Conservation (phyloP, 37 sponge, comb jelly and placozoan genomes). For the Axinella damicornis region DNA sequence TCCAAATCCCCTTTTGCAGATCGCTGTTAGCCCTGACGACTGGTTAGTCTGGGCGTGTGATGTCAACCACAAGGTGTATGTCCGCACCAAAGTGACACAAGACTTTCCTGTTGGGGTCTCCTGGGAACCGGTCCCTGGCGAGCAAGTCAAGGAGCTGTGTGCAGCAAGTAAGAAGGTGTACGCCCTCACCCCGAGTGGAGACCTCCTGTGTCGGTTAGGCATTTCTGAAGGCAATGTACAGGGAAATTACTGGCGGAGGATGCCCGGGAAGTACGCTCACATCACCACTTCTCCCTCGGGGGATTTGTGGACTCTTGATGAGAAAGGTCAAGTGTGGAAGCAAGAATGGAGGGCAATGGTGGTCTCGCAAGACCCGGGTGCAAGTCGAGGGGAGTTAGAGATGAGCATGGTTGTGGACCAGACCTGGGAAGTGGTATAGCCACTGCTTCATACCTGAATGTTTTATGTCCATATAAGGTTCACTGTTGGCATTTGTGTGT, state of each 20-base stretch:
- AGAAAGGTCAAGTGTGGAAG: slow-evolving; percentile 57
- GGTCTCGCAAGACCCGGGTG: slow-evolving; percentile 14
- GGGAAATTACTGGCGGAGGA: slow-evolving; percentile 84
- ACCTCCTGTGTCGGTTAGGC: slow-evolving; percentile 79
- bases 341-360: slow-evolving; percentile 42
- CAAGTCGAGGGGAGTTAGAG: background rate
- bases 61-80: slow-evolving; percentile 67
- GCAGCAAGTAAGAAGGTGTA: slow-evolving; percentile 62
- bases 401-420: background rate
- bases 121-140: slow-evolving; percentile 82
- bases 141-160: slow-evolving; percentile 61
- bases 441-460: no score
- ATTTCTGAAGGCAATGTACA: slow-evolving; percentile 65
- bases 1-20: slow-evolving; percentile 43
- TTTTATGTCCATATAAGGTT: background rate
- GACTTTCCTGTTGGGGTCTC: slow-evolving; percentile 82
- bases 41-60: slow-evolving; percentile 90
- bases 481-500: no score
- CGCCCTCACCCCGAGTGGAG: slow-evolving; percentile 67
- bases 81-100: slow-evolving; percentile 71
- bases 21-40: slow-evolving; percentile 73
- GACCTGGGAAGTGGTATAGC: slow-evolving; percentile 48
- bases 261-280: slow-evolving; percentile 76
- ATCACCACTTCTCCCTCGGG: slow-evolving; percentile 71
- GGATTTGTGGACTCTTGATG: slow-evolving; percentile 76